Evolutionary conservation across 2,113 vertebrate genomes (phyloP), one percentile per base, ranked within the genome.

Genomic region (Pedetes capensis): DNA sequence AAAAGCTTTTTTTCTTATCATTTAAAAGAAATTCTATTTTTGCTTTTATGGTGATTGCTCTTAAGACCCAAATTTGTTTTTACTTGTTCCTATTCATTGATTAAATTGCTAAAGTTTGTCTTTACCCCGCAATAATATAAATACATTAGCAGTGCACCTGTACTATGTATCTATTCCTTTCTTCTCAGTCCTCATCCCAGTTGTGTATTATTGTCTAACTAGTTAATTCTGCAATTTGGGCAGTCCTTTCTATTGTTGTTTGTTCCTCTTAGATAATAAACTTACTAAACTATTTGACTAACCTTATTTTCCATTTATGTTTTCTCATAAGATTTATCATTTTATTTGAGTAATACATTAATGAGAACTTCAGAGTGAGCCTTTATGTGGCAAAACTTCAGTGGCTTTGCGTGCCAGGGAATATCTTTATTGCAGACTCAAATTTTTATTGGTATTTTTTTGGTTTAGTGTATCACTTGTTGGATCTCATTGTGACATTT

Each of bases 1-100:
- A 32, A 63, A 32, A 63, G 18, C 14, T 3, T 3, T 27, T n/a
- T 88, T 91, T 81, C 49, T 76, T 78, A 29, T 63, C 32, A 49
- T 80, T 93, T 95, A 90, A 83, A 90, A 92, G 68, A 72, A 83
- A 71, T 96, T 87, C 34, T 88, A 13, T 75, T 84, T 94, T 80
- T 93, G 3, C 75, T 86, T 11, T 76, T 51, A 23, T 27, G 12
- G 42, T 27, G 10, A 2, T 86, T 93, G 71, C 49, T 75, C 57
- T 79, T 84, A 95, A 74, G 49, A 75, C 44, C 42, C 27, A 32
- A 61, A 72, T 61, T 89, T 53, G n/a, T 89, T 29, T 92, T 81
- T 84, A 64, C 78, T 88, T 84, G 57, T 83, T 66, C 37, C 12
- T 59, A 20, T 47, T 82, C 37, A 39, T 18, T 85, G 89, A 51